Conservation (phyloP, 2,888 invertebrate species). For the Cactoblastis cactorum region DNA sequence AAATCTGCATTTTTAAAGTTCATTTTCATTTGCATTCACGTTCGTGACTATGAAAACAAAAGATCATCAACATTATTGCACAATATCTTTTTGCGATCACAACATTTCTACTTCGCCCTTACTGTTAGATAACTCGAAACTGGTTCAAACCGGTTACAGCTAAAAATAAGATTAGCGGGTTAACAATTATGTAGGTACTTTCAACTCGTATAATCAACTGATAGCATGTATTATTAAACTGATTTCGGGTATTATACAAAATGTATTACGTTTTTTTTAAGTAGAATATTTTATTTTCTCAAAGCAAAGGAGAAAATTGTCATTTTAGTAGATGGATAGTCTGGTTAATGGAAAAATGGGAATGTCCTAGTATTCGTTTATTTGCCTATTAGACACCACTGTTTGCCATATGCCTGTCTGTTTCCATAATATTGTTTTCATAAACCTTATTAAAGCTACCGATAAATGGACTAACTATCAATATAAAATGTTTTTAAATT, state of each 20-base stretch:
- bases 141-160: background rate
- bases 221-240: background rate
- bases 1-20: constrained; percentile 20
- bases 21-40: constrained; percentile 25
- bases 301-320: too few species aligned
- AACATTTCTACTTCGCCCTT: constrained; percentile 8
- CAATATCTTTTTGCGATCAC: constrained; percentile 18
- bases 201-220: background rate
- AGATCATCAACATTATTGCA: constrained; percentile 22
- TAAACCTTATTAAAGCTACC: too few species aligned
- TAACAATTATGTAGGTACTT: background rate
- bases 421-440: too few species aligned
- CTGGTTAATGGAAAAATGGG: too few species aligned
- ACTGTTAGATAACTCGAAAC: constrained; percentile 4
- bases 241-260: too few species aligned
- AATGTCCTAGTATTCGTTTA: too few species aligned
- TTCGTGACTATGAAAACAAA: constrained; percentile 24
- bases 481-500: too few species aligned
- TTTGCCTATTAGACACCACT: too few species aligned
- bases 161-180: background rate
- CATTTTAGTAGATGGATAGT: too few species aligned
- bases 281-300: too few species aligned
- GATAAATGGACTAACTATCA: too few species aligned
- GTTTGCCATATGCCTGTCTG: too few species aligned
- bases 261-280: background rate